Evolutionary conservation across 2,797 vertebrate species (phyloP), one percentile per base, ranked within the genome.

Genomic region (Smutsia temminckii): DNA sequence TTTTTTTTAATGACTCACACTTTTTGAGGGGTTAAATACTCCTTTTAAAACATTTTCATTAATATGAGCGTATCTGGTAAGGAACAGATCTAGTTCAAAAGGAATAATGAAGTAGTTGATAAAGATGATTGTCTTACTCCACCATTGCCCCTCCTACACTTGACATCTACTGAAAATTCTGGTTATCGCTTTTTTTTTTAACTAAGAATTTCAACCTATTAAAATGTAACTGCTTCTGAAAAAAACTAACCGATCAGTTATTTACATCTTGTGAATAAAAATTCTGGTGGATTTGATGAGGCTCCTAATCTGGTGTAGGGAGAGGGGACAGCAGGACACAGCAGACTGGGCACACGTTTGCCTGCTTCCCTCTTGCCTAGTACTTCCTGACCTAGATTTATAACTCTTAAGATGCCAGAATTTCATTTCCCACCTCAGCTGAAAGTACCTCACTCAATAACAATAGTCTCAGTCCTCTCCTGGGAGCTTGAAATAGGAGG

Each of bases 371-470:
- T 75, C 78, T 83, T 66, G 27, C 5, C 29, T 32, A 61, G 37
- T 37, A 46, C 83, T 95, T 94, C 71, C 89, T 93, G 69, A 68
- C 68, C 34, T 87, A 5, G 72, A 84, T 83, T 94, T 93, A 78
- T 57, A 72, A 61, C 42, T 84, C 32, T 78, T 97, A 53, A 74
- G 37, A 84, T 77, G 40, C 34, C 69, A 84, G 16, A n/a, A 14
- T 89, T 96, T 75, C 46, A 29, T 79, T 85, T 91, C 51, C 42
- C 49, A 75, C 53, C 49, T 96, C 8, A 13, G 29, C 89, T 81
- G 74, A 34, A 88, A 88, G 57, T 85, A 90, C 93, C 79, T 96
- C 32, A 81, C 57, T 93, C 27, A 53, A 1, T 74, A 91, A 91
- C 32, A 81, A 27, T 94, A 66, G 74, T 91, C 59, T 79, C 53